phyloP scores from a whole-genome alignment of 2,888 invertebrate genomes.

The Idaea biselata region DNA sequence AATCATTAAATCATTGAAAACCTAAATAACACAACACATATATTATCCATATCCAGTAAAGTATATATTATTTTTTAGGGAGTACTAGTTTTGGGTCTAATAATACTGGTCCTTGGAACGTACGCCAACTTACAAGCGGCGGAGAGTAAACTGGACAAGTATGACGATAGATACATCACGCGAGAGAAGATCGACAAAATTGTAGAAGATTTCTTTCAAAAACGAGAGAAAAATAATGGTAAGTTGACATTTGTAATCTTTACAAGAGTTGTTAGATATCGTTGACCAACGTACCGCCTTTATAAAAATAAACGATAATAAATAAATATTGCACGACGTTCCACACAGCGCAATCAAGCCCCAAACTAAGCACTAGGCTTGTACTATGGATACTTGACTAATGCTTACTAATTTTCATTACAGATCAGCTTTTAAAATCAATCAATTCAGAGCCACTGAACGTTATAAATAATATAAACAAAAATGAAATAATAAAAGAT shows the following conservation, averaged over 20 bases:
- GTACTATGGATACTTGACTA: background rate
- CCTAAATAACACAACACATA: no score
- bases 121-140: constrained; percentile 92
- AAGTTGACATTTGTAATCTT: constrained; percentile 16
- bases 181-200: constrained; percentile 67
- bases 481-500: constrained; percentile 49
- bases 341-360: no score
- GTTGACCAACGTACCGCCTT: background rate
- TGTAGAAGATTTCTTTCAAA: constrained; percentile 70
- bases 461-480: constrained; percentile 30
- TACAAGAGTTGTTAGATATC: background rate
- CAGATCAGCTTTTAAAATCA: background rate
- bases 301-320: background rate
- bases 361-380: no score
- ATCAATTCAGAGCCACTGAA: constrained; percentile 36
- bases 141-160: constrained; percentile 69
- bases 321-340: no score
- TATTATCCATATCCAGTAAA: no score
- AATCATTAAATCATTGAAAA: no score
- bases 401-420: background rate
- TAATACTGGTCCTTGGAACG: constrained; percentile 93
- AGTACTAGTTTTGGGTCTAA: constrained; percentile 89
- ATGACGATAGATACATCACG: constrained; percentile 62
- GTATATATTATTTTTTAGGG: constrained; percentile 72
- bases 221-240: constrained; percentile 53